Conservation (phyloP, 2,888 invertebrate genomes). For the Cheiracanthium punctorium region DNA sequence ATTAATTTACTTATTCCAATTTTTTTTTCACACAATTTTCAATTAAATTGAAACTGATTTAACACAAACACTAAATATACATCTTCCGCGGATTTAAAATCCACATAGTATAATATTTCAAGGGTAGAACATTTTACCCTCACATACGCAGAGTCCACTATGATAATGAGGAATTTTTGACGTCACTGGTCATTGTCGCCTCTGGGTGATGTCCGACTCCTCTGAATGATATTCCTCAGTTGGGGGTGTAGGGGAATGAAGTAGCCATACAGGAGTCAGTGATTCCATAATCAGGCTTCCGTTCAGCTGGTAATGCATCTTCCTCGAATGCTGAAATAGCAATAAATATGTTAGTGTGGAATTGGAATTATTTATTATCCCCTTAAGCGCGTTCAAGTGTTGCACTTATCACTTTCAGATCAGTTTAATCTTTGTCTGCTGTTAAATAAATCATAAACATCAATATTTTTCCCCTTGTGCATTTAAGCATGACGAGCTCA, state of each 20-base stretch:
- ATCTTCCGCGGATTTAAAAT: conserved; percentile 31
- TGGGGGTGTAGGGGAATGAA: neutral
- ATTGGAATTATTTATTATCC: neutral
- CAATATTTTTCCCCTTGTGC: too few relatives aligned
- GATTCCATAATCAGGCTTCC: neutral
- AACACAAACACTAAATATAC: too few relatives aligned
- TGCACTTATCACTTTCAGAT: too few relatives aligned
- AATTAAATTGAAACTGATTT: too few relatives aligned
- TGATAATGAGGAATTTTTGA: conserved; percentile 60
- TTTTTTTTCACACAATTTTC: too few relatives aligned
- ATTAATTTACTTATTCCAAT: too few relatives aligned
- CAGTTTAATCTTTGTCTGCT: too few relatives aligned
- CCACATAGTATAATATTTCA: conserved; percentile 26
- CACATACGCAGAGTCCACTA: conserved; percentile 6
- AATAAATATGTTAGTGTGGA: conserved; percentile 25
- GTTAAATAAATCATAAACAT: too few relatives aligned
- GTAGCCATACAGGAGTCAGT: conserved; percentile 31
- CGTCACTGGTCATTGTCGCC: conserved; percentile 64
- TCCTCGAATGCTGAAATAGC: conserved; percentile 35
- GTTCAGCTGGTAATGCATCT: neutral
- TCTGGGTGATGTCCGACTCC: neutral
- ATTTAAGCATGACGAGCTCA: too few relatives aligned
- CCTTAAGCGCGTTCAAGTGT: too few relatives aligned
- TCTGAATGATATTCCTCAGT: neutral
- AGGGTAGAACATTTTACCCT: conserved; percentile 21